Conservation (phyloP, 1,140 invertebrate species). For the Ganaspis sp. region DNA sequence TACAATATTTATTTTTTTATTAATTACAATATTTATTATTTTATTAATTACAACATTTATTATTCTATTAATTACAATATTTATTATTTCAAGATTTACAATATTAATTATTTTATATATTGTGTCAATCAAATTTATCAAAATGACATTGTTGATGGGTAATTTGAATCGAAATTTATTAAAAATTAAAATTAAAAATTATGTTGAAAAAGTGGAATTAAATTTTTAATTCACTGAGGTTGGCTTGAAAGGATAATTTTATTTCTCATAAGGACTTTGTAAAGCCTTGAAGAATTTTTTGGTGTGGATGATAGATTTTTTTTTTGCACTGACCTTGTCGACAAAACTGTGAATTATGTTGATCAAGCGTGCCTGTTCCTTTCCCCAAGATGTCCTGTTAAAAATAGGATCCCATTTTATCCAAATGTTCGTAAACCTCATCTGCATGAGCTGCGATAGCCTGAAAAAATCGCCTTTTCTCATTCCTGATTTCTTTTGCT, state of each 20-base stretch:
- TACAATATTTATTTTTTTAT: too few species aligned
- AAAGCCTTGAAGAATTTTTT: not conserved
- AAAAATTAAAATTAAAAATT: not conserved
- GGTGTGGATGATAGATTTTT: slow-evolving; percentile 6
- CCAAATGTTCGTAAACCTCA: slow-evolving; percentile 79
- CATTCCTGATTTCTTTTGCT: not conserved
- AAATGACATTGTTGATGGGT: too few species aligned
- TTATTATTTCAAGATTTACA: too few species aligned
- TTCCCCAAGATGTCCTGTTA: slow-evolving; percentile 74
- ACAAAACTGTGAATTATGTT: slow-evolving; percentile 80
- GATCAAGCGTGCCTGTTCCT: slow-evolving; percentile 76
- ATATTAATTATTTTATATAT: too few species aligned
- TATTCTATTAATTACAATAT: too few species aligned
- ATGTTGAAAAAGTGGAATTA: too few species aligned
- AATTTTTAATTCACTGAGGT: not conserved
- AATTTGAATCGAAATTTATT: too few species aligned
- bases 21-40: too few species aligned
- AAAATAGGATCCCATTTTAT: slow-evolving; percentile 78
- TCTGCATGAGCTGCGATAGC: slow-evolving; percentile 67
- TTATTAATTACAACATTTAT: too few species aligned
- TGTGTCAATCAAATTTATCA: too few species aligned
- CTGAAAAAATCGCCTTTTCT: slow-evolving; percentile 53
- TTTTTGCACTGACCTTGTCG: slow-evolving; percentile 60
- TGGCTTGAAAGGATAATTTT: not conserved
- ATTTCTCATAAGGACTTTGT: not conserved